Evolutionary conservation across 1,140 invertebrate species (phyloP).

Genomic region (Goniozus legneri): DNA sequence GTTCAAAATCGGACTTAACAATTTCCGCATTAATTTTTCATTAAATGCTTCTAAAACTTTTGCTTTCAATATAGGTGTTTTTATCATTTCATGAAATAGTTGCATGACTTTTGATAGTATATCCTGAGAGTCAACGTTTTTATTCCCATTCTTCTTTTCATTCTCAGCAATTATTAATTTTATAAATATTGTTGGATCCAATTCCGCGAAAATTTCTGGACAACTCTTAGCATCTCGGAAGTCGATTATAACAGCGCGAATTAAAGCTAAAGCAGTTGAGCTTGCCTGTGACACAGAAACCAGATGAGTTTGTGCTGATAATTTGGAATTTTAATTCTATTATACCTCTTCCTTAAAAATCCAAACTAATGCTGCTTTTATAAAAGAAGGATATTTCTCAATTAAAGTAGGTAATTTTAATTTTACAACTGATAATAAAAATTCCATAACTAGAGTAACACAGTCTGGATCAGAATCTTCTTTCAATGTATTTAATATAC

Average conservation of each 20-base stretch:
- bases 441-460: slow-evolving; percentile 52
- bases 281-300: slow-evolving; percentile 29
- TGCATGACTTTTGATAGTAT: slow-evolving; percentile 50
- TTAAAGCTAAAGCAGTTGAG: slow-evolving; percentile 41
- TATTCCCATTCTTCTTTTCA: slow-evolving; percentile 20
- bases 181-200: slow-evolving; percentile 43
- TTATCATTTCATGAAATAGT: slow-evolving; percentile 51
- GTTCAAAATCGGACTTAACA: slow-evolving; percentile 34
- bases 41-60: slow-evolving; percentile 44
- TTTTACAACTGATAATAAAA: slow-evolving; percentile 52
- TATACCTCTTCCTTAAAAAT: slow-evolving; percentile 45
- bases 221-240: slow-evolving; percentile 23
- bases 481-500: slow-evolving; percentile 34
- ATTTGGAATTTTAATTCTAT: neutral
- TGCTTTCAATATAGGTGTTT: slow-evolving; percentile 32
- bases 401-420: slow-evolving; percentile 42
- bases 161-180: slow-evolving; percentile 26
- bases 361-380: slow-evolving; percentile 50
- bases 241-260: slow-evolving; percentile 41
- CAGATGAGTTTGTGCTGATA: neutral
- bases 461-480: slow-evolving; percentile 48
- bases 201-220: slow-evolving; percentile 31
- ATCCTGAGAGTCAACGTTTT: slow-evolving; percentile 23
- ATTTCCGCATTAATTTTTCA: slow-evolving; percentile 34
- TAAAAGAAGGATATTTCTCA: slow-evolving; percentile 43